phyloP scores from a whole-genome alignment of 2,888 invertebrate species.

The Tribolium freemani region DNA sequence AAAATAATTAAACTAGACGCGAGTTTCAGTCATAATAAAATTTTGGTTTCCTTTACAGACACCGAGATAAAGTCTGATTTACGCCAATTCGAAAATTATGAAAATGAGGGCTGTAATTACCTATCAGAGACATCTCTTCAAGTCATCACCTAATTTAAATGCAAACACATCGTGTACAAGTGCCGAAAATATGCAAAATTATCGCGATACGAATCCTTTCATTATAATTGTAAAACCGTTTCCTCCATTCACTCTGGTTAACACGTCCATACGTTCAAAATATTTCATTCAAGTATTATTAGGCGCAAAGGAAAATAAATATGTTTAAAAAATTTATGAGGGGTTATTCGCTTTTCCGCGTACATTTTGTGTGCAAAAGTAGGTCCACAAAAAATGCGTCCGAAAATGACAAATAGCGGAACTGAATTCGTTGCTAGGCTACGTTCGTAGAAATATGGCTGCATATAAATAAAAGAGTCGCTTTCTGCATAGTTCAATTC shows the following conservation, averaged over 20 bases:
- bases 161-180: constrained; percentile 6
- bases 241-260: constrained; percentile 1
- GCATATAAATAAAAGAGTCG: constrained; percentile 64
- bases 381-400: constrained; percentile 60
- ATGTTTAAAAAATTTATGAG: constrained; percentile 53
- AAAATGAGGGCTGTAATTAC: constrained; percentile 22
- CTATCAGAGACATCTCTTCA: not conserved
- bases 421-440: constrained; percentile 63
- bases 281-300: too few species aligned
- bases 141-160: constrained; percentile 14
- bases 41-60: not conserved
- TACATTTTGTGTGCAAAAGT: constrained; percentile 59
- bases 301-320: not conserved
- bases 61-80: constrained; percentile 4
- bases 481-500: constrained; percentile 60
- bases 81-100: constrained; percentile 15
- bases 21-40: not conserved
- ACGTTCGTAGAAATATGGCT: constrained; percentile 64
- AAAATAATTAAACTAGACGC: not conserved
- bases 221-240: constrained; percentile 22
- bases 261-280: too few species aligned
- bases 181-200: constrained; percentile 16
- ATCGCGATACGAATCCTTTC: constrained; percentile 17
- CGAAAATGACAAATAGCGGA: constrained; percentile 66
- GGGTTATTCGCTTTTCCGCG: constrained; percentile 51